Evolutionary conservation across 2,888 invertebrate genomes (phyloP), one percentile per base, ranked within the genome.

Genomic region (Strigamia crassipes): DNA sequence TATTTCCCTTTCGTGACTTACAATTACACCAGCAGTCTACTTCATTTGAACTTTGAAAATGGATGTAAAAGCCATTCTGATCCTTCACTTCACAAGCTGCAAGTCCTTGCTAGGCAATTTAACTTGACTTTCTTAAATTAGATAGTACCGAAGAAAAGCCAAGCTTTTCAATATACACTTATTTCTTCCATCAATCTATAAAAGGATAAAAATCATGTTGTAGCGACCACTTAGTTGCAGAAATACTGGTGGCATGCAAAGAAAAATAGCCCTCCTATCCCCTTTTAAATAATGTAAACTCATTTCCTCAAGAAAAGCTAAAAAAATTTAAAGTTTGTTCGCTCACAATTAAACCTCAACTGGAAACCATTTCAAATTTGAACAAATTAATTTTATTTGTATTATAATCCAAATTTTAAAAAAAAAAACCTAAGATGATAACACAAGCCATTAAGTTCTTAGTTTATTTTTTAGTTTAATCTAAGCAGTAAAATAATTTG

Each of bases 61-160:
- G 18, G 21, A 56, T 56, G 18, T n/a, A 56, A 56, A 56, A 18
- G 18, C 15, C 56, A 18, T 18, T 56, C n/a, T 15, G 46, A 56
- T 56, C 56, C n/a, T 56, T 56, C 18, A 56, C 56, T 56, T 56
- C 18, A 56, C 56, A 56, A 56, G 18, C 56, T 21, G 56, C 5
- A 56, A 18, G 51, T 6, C 18, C 18, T 56, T 56, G 56, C n/a
- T 27, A 31, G 73, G 73, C 73, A 73, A 73, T 73, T 73, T 73
- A 10, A 73, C 73, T 73, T 27, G n/a, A 27, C 15, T 73, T 73
- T 73, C 73, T 13, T 73, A 73, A 73, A 73, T 73, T 73, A 31
- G 73, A 73, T 73, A 27, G 73, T 73, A 73, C 27, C 73, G 73
- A 73, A 73, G 73, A 31, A 31, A 31, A 31, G 73, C 73, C 1